Conservation (phyloP, 2,113 vertebrate species). For the Neolamprologus tretocephalus region DNA sequence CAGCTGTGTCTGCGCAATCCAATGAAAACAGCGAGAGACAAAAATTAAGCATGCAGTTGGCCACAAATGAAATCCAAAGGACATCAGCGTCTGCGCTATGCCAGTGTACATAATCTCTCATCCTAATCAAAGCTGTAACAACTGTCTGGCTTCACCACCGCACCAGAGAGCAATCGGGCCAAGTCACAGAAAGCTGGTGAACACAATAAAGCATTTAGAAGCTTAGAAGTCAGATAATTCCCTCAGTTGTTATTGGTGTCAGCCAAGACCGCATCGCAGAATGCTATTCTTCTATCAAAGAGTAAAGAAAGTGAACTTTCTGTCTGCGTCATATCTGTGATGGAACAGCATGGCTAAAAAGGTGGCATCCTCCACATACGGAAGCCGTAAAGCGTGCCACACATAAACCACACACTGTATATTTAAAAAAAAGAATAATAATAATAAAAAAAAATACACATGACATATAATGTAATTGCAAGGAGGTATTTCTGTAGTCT, state of each 20-base stretch:
- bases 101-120: not conserved
- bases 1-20: not conserved
- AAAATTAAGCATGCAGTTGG: not conserved
- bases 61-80: not conserved
- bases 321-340: not conserved
- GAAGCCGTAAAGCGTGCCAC: accelerated
- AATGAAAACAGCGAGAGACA: not conserved
- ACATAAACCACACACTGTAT: not conserved
- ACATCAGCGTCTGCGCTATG: not conserved
- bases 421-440: no score
- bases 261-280: not conserved
- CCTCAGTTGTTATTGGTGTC: not conserved
- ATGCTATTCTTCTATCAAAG: not conserved
- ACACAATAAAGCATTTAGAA: not conserved
- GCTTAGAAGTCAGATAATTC: not conserved
- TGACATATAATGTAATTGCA: no score
- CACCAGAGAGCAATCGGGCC: not conserved
- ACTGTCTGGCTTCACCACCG: not conserved
- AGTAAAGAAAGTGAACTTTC: not conserved
- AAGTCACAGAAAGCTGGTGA: not conserved
- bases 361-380: accelerated
- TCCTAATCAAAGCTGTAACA: not conserved
- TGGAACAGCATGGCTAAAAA: not conserved
- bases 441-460: no score
- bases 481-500: no score